A percentile compares a stretch with the other conserved stretches of the same genome.
Evolutionary conservation across 2,888 invertebrate genomes (phyloP).

Genomic region (Agelastica alni): DNA sequence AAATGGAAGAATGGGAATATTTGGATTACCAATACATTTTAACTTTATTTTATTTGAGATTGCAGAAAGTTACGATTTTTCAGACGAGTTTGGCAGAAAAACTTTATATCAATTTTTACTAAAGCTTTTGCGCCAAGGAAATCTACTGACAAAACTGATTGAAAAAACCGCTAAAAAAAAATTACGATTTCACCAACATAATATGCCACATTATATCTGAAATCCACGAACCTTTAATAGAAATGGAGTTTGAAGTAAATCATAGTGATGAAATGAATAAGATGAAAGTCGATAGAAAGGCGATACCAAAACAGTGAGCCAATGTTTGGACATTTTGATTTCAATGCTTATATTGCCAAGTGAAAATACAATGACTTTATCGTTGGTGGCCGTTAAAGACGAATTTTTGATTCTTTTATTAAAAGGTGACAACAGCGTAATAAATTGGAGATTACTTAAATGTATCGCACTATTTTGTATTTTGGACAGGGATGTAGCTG

Average conservation of each 20-base stretch:
- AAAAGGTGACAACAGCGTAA: conserved; percentile 31
- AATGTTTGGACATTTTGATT: conserved; percentile 42
- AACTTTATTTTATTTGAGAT: conserved; percentile 62
- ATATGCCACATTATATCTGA: conserved; percentile 44
- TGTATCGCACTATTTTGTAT: conserved; percentile 38
- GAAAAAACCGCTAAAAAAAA: conserved; percentile 36
- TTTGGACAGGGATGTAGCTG: conserved; percentile 37
- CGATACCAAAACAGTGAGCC: conserved; percentile 37
- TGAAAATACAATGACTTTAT: conserved; percentile 26
- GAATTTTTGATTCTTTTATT: conserved; percentile 41
- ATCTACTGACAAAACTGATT: conserved; percentile 36
- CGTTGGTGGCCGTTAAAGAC: conserved; percentile 34
- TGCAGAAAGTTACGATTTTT: conserved; percentile 59
- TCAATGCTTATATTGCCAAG: conserved; percentile 32
- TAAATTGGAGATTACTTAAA: conserved; percentile 39
- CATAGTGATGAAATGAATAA: conserved; percentile 25
- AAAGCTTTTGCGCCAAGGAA: conserved; percentile 32
- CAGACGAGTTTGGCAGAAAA: conserved; percentile 58
- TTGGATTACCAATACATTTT: conserved; percentile 59
- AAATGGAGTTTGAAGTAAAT: conserved; percentile 13
- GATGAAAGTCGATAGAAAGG: no score
- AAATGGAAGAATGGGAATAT: conserved; percentile 43
- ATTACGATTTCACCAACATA: conserved; percentile 39
- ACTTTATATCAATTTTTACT: conserved; percentile 34
- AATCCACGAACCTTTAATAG: conserved; percentile 41